These are phyloP conservation scores for Lemur catta DNA, from an alignment of 2,797 vertebrate species.

Conservation along the genomic window DNA sequence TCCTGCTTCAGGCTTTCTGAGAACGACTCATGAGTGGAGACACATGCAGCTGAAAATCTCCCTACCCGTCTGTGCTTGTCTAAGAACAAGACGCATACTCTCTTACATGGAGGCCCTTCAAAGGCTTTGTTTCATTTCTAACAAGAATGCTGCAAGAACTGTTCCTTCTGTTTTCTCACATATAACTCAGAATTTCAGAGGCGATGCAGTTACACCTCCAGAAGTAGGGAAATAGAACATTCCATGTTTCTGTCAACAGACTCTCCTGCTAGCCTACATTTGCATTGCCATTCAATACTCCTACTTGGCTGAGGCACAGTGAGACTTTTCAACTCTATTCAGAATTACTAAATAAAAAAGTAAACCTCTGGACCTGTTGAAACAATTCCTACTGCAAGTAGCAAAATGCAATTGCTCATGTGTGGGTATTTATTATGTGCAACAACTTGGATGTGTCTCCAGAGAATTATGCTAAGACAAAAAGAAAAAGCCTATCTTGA, in stretches of 20 bases:
- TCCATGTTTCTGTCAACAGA: neutral
- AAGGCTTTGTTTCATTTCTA: neutral
- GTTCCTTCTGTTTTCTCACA: neutral
- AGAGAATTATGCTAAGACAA: neutral
- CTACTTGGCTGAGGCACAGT: neutral
- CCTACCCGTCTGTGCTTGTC: neutral
- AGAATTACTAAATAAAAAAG: neutral
- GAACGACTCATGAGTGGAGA: neutral
- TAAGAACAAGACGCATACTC: neutral
- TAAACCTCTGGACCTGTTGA: neutral
- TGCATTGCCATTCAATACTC: neutral
- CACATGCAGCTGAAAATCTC: neutral
- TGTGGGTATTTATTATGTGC: neutral
- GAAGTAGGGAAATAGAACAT: neutral
- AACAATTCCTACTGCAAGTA: neutral
- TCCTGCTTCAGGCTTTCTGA: neutral
- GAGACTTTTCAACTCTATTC: neutral
- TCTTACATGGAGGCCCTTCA: neutral
- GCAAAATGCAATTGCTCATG: neutral
- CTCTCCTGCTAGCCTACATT: neutral
- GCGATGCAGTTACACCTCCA: neutral
- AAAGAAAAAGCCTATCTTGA: neutral
- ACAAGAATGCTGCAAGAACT: neutral
- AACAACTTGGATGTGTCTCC: neutral
- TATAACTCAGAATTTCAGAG: neutral